phyloP scores from a whole-genome alignment of 2,113 vertebrate species.

The Apistogramma diplotaenia region DNA sequence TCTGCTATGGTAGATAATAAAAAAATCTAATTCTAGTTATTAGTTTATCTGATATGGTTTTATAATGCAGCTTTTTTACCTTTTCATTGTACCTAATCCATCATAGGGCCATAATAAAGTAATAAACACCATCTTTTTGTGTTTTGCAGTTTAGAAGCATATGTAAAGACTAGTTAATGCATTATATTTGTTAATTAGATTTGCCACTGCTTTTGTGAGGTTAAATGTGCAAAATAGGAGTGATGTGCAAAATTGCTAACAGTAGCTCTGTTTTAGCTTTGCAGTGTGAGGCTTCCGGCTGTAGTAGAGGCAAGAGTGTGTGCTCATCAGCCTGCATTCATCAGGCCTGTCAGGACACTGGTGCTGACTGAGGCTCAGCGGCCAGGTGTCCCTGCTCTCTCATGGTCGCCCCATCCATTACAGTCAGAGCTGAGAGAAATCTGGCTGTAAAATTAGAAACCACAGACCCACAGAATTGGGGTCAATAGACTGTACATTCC shows the following conservation, averaged over 20 bases:
- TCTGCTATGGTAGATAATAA: background rate
- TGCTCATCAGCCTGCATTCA: slow-evolving; percentile 47
- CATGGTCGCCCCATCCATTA: slow-evolving; percentile 45
- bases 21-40: background rate
- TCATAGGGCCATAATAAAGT: background rate
- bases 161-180: background rate
- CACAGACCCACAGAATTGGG: slow-evolving; percentile 48
- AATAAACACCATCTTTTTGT: background rate
- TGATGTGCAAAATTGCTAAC: background rate
- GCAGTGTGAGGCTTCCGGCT: background rate
- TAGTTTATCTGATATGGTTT: background rate
- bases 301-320: slow-evolving; percentile 4
- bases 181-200: background rate
- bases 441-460: slow-evolving; percentile 49
- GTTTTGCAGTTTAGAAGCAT: background rate
- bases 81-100: background rate
- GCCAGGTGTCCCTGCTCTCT: slow-evolving; percentile 59
- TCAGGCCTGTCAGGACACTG: slow-evolving; percentile 42
- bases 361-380: slow-evolving; percentile 54
- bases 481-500: slow-evolving; percentile 47
- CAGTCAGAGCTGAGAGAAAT: slow-evolving; percentile 34
- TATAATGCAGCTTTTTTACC: background rate
- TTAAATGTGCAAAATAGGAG: background rate
- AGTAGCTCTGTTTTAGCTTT: background rate
- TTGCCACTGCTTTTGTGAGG: background rate